Percentiles rank a stretch among this genome's conserved stretches.
Conservation (phyloP, 1,140 invertebrate genomes). For the Pectinophora gossypiella region DNA sequence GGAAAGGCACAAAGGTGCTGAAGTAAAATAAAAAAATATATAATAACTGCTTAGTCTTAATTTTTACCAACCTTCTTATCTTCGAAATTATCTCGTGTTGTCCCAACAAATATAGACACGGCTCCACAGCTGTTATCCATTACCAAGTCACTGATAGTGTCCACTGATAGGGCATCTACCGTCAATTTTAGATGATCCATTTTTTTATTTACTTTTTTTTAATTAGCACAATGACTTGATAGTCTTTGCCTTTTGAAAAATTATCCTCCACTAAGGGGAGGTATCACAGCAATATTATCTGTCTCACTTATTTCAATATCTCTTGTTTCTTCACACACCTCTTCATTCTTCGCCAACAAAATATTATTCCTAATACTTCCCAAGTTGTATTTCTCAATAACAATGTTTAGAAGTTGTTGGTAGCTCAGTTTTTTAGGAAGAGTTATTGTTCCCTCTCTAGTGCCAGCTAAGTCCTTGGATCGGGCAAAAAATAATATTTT, state of each 20-base stretch:
- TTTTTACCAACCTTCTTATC: conserved; percentile 80
- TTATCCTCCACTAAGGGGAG: conserved; percentile 91
- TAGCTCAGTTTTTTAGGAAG: conserved; percentile 74
- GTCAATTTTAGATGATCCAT: conserved; percentile 84
- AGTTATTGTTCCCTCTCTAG: conserved; percentile 70
- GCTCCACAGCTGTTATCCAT: conserved; percentile 88
- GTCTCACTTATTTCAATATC: conserved; percentile 78
- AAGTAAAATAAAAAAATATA: too few species aligned
- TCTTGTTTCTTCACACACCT: conserved; percentile 78
- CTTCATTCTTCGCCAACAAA: conserved; percentile 88
- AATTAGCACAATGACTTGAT: neutral
- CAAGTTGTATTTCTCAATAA: conserved; percentile 80
- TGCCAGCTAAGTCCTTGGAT: conserved; percentile 86
- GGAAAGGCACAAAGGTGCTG: too few species aligned
- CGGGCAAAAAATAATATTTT: conserved; percentile 91
- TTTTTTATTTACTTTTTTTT: neutral
- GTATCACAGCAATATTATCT: conserved; percentile 90
- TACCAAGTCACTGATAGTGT: conserved; percentile 81
- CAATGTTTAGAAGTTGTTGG: conserved; percentile 75
- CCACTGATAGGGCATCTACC: conserved; percentile 81
- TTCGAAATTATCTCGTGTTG: conserved; percentile 93
- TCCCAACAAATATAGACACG: conserved; percentile 92
- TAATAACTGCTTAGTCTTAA: too few species aligned
- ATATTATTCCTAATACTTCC: conserved; percentile 81
- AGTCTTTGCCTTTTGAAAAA: neutral